Base-by-base conservation (phyloP, 2,113 vertebrate species). In the Acanthochromis polyacanthus region DNA sequence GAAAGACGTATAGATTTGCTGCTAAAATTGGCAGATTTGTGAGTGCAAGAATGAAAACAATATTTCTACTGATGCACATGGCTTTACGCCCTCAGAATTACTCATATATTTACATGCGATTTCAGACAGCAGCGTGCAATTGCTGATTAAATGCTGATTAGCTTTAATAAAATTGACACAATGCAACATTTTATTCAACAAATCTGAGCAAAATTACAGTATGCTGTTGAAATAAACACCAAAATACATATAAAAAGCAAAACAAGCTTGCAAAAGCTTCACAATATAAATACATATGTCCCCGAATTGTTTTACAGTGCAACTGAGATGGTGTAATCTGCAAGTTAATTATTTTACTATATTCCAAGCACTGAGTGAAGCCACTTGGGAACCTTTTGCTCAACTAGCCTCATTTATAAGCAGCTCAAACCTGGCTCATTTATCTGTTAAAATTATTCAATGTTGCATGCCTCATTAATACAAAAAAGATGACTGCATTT, bases 401-500 rank as follows among this genome's bases (percentile, higher is more conserved):
- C 84, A 87, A 85, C 82, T 30, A 71, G 76, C 57, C 86, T 90
- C 71, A 86, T 90, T 89, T 85, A 85, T 83, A 86, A 82, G 66
- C 78, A 72, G 75, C 77, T 84, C 56, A 76, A 84, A 89, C 57
- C 77, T 81, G 76, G 62, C 71, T 86, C 76, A 88, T 89, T 91
- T 89, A 88, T 80, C 75, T 62, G 78, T 59, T 65, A 53, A 88
- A 88, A 86, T 88, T 84, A 86, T 90, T 86, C 88, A 89, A 46
- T 59, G 46, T 58, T 32, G 75, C 66, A n/a, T 57, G 63, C 48
- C 83, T 89, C 83, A 87, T 86, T 86, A 90, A 89, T 82, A 80
- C 52, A 79, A 77, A 86, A 86, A 81, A 64, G 32, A 86, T 43
- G 61, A 70, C 70, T 60, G 78, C 50, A 22, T 58, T 64, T 22